phyloP scores from a whole-genome alignment of 2,888 invertebrate species.

The Torymus aiolomorphi region DNA sequence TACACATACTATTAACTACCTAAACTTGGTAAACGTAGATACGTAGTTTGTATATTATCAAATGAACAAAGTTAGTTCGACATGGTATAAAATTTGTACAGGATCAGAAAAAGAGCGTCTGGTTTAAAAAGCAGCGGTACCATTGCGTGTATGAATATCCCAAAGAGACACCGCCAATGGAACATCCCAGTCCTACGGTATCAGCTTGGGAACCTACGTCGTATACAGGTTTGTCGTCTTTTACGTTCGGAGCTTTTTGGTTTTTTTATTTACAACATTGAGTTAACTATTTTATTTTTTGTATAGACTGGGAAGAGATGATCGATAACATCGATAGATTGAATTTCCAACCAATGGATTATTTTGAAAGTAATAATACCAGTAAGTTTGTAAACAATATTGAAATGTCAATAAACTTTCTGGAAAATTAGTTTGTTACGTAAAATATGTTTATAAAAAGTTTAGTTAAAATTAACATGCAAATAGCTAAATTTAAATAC shows the following conservation, averaged over 20 bases:
- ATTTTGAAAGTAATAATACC: constrained; percentile 69
- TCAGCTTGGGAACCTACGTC: constrained; percentile 68
- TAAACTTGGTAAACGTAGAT: not conserved
- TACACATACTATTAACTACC: no score
- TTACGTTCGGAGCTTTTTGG: no score
- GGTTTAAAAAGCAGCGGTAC: constrained; percentile 89
- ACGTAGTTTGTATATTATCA: not conserved
- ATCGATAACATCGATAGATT: constrained; percentile 71
- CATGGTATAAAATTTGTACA: constrained; percentile 66
- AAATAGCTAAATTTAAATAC: no score
- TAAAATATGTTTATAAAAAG: not conserved
- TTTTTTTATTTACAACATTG: not conserved
- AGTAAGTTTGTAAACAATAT: constrained; percentile 62
- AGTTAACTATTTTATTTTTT: constrained; percentile 49
- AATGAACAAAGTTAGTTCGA: not conserved
- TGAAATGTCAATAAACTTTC: constrained; percentile 21
- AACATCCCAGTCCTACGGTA: constrained; percentile 65
- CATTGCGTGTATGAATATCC: constrained; percentile 91
- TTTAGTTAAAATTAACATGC: no score
- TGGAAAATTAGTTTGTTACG: constrained; percentile 21
- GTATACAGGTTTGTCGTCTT: constrained; percentile 70
- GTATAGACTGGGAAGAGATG: constrained; percentile 73
- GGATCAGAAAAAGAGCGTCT: constrained; percentile 84
- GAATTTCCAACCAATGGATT: constrained; percentile 71
- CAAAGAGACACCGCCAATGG: constrained; percentile 78